Conservation (phyloP, 23 tunicate species). For the Halocynthia roretzi region DNA sequence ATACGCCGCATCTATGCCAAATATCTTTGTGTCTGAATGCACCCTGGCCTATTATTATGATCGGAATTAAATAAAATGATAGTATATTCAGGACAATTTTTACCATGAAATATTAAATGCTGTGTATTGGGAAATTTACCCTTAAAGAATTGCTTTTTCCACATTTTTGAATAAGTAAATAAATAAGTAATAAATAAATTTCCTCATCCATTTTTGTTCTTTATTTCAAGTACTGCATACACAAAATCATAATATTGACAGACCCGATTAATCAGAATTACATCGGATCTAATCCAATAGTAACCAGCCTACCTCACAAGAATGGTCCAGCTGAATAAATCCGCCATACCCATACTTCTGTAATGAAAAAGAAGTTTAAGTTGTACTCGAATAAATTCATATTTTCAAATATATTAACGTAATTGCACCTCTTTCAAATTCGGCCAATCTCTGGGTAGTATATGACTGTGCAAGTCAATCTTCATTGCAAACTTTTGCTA, state of each 20-base stretch:
- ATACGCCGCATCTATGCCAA: too few relatives aligned
- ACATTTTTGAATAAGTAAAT: neutral
- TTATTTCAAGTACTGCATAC: neutral
- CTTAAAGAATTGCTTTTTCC: neutral
- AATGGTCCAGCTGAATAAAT: constrained; percentile 55
- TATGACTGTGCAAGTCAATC: constrained; percentile 89
- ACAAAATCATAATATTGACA: neutral
- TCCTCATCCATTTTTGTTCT: neutral
- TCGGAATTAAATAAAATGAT: too few relatives aligned
- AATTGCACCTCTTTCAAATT: constrained; percentile 47
- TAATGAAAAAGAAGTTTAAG: constrained; percentile 6
- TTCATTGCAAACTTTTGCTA: constrained; percentile 33
- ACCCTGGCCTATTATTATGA: too few relatives aligned
- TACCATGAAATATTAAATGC: too few relatives aligned
- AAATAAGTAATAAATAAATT: neutral
- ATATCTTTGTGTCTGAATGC: too few relatives aligned
- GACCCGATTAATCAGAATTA: too few relatives aligned
- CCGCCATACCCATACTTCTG: constrained; percentile 78
- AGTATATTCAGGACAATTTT: too few relatives aligned
- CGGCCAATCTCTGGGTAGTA: constrained; percentile 71
- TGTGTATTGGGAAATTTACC: neutral
- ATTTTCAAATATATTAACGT: neutral
- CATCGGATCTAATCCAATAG: too few relatives aligned
- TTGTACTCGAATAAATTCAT: neutral
- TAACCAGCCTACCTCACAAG: constrained; percentile 39